Evolutionary conservation across 2,113 vertebrate species (phyloP).

Genomic region (Lonchura striata): DNA sequence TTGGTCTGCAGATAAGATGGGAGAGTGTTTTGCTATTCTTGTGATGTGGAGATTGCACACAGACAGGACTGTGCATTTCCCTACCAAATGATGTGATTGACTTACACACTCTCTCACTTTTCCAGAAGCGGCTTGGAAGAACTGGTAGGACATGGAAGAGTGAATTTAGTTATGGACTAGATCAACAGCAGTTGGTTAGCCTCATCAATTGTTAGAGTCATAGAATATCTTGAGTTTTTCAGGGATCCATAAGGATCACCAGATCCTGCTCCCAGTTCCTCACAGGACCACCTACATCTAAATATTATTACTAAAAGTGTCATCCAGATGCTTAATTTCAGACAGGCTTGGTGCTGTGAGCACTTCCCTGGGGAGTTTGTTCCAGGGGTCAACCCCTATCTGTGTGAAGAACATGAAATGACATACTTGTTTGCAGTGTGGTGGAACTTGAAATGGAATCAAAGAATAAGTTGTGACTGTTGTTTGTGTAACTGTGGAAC

Average conservation of each 20-base stretch:
- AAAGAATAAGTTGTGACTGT: not conserved
- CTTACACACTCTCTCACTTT: not conserved
- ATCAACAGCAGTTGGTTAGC: not conserved
- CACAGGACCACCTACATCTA: not conserved
- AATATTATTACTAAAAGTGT: not conserved
- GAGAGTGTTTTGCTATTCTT: not conserved
- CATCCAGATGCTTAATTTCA: not conserved
- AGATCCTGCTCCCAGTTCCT: not conserved
- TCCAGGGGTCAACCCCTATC: not conserved
- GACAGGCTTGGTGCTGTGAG: not conserved
- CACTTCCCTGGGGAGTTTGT: not conserved
- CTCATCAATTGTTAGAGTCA: not conserved
- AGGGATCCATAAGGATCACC: not conserved
- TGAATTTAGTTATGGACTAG: not conserved
- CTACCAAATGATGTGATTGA: constrained; percentile 25
- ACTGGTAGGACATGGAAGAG: not conserved
- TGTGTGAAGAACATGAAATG: not conserved
- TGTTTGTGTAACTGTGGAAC: not conserved
- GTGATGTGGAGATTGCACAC: constrained; percentile 30
- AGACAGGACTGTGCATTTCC: not conserved
- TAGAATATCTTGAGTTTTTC: not conserved
- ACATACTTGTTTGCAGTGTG: not conserved
- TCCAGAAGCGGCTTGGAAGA: not conserved
- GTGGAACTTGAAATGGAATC: not conserved
- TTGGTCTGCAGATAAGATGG: not conserved